These are phyloP conservation scores for Ameiurus melas DNA, from an alignment of 2,113 vertebrate species.

Conservation along the genomic window DNA sequence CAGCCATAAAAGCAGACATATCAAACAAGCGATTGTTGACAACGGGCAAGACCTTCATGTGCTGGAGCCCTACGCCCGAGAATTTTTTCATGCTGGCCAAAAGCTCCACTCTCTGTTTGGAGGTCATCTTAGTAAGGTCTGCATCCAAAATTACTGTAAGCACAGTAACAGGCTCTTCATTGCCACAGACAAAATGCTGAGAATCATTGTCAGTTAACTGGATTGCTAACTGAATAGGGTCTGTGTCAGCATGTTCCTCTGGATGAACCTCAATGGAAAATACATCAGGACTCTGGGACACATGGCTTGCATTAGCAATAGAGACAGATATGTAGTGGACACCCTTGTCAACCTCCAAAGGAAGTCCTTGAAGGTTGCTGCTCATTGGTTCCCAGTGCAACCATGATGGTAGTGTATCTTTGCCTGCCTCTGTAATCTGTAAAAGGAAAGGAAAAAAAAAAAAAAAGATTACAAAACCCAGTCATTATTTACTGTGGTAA, in stretches of 20 bases:
- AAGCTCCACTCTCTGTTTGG: constrained; percentile 85
- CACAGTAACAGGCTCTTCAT: constrained; percentile 86
- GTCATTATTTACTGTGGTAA: not conserved
- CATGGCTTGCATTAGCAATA: constrained; percentile 75
- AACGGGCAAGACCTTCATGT: constrained; percentile 94
- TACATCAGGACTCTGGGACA: constrained; percentile 76
- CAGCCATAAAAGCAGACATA: constrained; percentile 98
- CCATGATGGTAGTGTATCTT: constrained; percentile 87
- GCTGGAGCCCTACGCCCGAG: constrained; percentile 84
- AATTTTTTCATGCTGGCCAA: constrained; percentile 87
- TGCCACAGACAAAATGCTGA: constrained; percentile 75
- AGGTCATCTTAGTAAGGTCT: constrained; percentile 94
- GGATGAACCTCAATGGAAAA: constrained; percentile 93
- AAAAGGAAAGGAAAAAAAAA: constrained; percentile 18
- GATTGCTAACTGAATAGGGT: constrained; percentile 69
- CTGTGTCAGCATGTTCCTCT: constrained; percentile 84
- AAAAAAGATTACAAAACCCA: not conserved
- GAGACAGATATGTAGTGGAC: constrained; percentile 88
- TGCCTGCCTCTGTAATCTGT: constrained; percentile 86
- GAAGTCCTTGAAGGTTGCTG: constrained; percentile 84
- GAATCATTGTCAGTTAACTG: constrained; percentile 69
- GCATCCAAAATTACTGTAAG: constrained; percentile 96
- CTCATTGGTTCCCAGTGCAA: constrained; percentile 83
- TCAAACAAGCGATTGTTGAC: constrained; percentile 97
- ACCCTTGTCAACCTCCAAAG: constrained; percentile 89